A percentile compares a stretch with the other conserved stretches of the same genome.
These are phyloP conservation scores for Hypocryptadius cinnamomeus DNA, from an alignment of 2,113 vertebrate species.

Conservation along the genomic window DNA sequence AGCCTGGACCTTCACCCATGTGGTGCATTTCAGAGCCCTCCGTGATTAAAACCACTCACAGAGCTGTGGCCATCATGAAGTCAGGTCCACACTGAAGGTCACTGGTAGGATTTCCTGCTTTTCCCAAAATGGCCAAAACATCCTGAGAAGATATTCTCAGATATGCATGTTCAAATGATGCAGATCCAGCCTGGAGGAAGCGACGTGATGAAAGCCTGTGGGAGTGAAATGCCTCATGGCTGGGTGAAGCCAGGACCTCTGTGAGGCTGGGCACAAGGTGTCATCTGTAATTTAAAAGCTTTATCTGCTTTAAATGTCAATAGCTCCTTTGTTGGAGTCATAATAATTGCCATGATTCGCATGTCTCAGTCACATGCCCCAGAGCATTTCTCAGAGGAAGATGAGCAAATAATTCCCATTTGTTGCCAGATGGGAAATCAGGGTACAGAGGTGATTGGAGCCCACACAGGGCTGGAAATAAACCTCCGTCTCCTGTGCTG, in stretches of 20 bases:
- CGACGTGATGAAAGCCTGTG: background rate
- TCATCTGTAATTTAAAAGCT: slow-evolving; percentile 1
- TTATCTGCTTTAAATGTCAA: slow-evolving; percentile 37
- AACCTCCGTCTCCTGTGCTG: background rate
- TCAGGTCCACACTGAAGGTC: accelerated
- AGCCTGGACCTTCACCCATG: background rate
- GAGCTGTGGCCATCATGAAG: background rate
- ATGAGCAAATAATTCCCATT: background rate
- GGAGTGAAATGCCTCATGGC: background rate
- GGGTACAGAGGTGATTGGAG: background rate
- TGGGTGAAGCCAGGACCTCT: slow-evolving; percentile 3
- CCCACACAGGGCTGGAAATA: background rate
- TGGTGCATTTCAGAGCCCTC: background rate
- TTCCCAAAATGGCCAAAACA: background rate
- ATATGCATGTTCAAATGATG: background rate
- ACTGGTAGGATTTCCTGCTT: background rate
- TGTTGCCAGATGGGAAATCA: background rate
- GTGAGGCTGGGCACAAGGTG: background rate
- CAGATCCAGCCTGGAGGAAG: background rate
- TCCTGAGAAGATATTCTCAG: background rate
- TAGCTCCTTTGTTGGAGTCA: slow-evolving; percentile 21
- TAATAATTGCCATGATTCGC: background rate
- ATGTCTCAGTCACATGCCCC: background rate
- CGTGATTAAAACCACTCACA: background rate
- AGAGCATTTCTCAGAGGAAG: background rate